Evolutionary conservation across 2,888 invertebrate genomes (phyloP).

Genomic region (Thera obeliscata): DNA sequence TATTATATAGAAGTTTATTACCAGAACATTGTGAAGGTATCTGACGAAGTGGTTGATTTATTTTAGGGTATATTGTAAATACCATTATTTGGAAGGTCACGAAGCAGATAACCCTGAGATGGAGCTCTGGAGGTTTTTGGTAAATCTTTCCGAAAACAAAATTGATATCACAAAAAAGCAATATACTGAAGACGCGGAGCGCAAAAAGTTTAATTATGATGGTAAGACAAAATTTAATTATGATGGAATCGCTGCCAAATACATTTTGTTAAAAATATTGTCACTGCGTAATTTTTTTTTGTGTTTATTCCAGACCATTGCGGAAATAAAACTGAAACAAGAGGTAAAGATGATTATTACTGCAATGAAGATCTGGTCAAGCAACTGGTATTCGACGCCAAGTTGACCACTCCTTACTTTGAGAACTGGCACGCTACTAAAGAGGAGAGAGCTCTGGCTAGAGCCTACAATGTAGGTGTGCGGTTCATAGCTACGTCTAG

Average conservation of each 20-base stretch:
- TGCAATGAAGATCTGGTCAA: slow-evolving; percentile 94
- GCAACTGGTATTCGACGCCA: slow-evolving; percentile 94
- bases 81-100: slow-evolving; percentile 92
- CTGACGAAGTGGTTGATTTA: not conserved
- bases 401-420: slow-evolving; percentile 86
- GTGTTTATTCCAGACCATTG: slow-evolving; percentile 83
- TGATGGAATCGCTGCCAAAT: slow-evolving; percentile 44
- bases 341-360: slow-evolving; percentile 89
- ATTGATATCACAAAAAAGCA: slow-evolving; percentile 74
- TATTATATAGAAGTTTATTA: not conserved
- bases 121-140: slow-evolving; percentile 90
- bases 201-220: slow-evolving; percentile 52
- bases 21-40: too few species aligned
- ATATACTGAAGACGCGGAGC: slow-evolving; percentile 59
- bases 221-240: slow-evolving; percentile 65
- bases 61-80: slow-evolving; percentile 93
- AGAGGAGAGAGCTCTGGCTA: slow-evolving; percentile 83
- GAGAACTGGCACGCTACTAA: slow-evolving; percentile 80
- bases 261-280: not conserved
- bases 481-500: slow-evolving; percentile 95
- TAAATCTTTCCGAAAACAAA: slow-evolving; percentile 83
- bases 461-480: slow-evolving; percentile 88
- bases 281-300: not conserved
- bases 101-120: slow-evolving; percentile 89
- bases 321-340: slow-evolving; percentile 80